Evolutionary conservation across 2,888 invertebrate species (phyloP).

Genomic region (Galeopsomyia nigrocyanea): DNA sequence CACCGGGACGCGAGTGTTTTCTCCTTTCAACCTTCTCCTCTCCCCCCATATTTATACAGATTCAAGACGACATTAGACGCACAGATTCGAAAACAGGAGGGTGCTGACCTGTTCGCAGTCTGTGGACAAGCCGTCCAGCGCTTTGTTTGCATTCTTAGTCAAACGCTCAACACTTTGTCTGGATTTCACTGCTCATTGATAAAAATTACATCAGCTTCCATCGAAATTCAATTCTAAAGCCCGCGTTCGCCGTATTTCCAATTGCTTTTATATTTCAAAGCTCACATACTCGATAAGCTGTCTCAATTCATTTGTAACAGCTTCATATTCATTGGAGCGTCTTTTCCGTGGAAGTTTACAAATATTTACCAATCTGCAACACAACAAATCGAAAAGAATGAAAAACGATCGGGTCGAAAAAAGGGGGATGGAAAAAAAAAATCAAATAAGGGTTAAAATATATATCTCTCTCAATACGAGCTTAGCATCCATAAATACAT

Average conservation of each 20-base stretch:
- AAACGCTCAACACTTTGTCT: constrained; percentile 52
- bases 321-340: too few relatives aligned
- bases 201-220: constrained; percentile 51
- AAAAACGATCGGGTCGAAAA: neutral
- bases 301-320: too few relatives aligned
- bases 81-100: neutral
- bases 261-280: too few relatives aligned
- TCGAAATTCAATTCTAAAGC: too few relatives aligned
- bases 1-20: constrained; percentile 12
- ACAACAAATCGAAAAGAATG: neutral
- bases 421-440: constrained; percentile 21
- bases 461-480: constrained; percentile 50
- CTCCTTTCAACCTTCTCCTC: too few relatives aligned
- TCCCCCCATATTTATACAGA: too few relatives aligned
- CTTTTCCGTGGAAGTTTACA: too few relatives aligned
- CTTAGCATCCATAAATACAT: constrained; percentile 52
- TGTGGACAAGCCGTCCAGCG: neutral
- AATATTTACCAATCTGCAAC: too few relatives aligned
- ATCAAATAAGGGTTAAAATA: constrained; percentile 30
- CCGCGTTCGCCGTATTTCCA: too few relatives aligned
- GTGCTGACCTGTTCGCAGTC: too few relatives aligned
- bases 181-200: constrained; percentile 54
- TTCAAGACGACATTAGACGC: constrained; percentile 21
- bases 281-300: too few relatives aligned
- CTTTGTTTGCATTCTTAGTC: constrained; percentile 52